Evolutionary conservation across 2,797 vertebrate genomes (phyloP), one percentile per base, ranked within the genome.

Genomic region (Smutsia temminckii): DNA sequence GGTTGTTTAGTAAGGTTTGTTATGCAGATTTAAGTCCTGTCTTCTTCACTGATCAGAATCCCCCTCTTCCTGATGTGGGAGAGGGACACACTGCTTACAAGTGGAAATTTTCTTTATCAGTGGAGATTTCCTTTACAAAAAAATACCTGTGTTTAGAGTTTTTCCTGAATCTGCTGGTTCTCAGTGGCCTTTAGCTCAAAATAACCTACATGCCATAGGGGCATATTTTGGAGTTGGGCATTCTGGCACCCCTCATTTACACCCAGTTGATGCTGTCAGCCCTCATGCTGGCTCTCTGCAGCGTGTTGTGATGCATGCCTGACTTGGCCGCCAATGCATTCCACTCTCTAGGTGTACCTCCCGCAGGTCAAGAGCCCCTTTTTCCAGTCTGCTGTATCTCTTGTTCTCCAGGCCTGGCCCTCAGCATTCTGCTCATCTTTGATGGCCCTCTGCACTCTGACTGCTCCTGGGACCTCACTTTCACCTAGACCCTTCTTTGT

Each of bases 301-400:
- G 37, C 49, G 3, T 18, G 21, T 66, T 34, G 21, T 18, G 16
- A 74, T 11, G 5, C 6, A 29, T 13, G 4, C 23, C 23, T 10
- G 14, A 37, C 37, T 12, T 32, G 32, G 55, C 23, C 1, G 6
- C 40, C 23, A 8, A 21, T 32, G 7, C 0, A 2, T 42, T 40
- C 78, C 34, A 4, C 46, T 84, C 25, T 53, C 75, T 46, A 16
- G 55, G 75, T 17, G 14, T 25, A 29, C 63, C 5, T 51, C 37
- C 42, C 37, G 16, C 75, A 5, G 9, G 11, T 34, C 74, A 25
- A 6, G 7, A 51, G 29, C n/a, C 13, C 40, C 18, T 46, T 20
- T 40, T 51, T 37, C 71, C 61, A 10, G 51, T 32, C 59, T 72
- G 46, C 49, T 61, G 21, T 29, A 25, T 53, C 13, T 16, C 55